phyloP scores from a whole-genome alignment of 2,888 invertebrate genomes.

The Bembecia ichneumoniformis region DNA sequence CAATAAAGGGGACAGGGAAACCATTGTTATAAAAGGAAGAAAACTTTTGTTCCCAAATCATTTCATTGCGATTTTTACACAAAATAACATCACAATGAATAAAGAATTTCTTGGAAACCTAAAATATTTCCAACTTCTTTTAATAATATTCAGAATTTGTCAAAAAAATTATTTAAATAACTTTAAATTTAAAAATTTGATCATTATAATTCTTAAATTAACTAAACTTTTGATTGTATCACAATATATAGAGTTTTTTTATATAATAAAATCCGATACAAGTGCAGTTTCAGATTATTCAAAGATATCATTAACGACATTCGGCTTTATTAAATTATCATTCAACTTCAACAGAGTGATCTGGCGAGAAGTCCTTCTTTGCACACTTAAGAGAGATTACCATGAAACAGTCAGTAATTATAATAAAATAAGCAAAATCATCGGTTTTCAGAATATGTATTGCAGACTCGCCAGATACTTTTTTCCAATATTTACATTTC shows the following conservation, averaged over 20 bases:
- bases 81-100: constrained; percentile 20
- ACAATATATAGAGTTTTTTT: constrained; percentile 42
- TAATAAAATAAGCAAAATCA: constrained; percentile 21
- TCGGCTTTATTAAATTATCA: constrained; percentile 45
- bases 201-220: constrained; percentile 33
- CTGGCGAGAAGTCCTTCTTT: constrained; percentile 40
- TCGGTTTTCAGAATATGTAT: constrained; percentile 43
- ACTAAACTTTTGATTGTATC: constrained; percentile 41
- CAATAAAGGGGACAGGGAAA: neutral
- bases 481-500: constrained; percentile 10
- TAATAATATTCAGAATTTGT: too few relatives aligned
- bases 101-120: constrained; percentile 24
- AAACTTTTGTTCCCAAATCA: neutral
- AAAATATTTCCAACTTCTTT: constrained; percentile 24
- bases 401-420: constrained; percentile 37
- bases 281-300: constrained; percentile 47
- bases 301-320: constrained; percentile 40
- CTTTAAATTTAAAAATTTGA: constrained; percentile 14
- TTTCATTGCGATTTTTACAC: neutral
- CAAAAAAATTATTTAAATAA: too few relatives aligned
- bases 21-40: neutral
- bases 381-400: constrained; percentile 43
- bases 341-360: constrained; percentile 42
- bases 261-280: constrained; percentile 39
- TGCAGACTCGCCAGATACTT: constrained; percentile 40